Conservation (phyloP, 2,888 invertebrate genomes). For the Gerris lacustris region DNA sequence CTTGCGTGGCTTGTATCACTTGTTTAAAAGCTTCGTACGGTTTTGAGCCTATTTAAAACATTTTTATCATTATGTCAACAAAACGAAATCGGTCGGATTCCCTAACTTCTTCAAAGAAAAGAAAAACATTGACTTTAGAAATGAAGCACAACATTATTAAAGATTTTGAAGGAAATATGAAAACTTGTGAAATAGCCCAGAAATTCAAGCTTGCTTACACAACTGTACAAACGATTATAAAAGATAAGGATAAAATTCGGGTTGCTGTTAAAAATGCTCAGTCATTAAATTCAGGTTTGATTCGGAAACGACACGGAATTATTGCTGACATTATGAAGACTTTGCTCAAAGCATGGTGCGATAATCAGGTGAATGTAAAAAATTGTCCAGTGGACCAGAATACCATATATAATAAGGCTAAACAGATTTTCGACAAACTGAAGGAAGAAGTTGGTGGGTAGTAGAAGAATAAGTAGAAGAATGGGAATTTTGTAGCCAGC, state of each 20-base stretch:
- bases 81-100: constrained; percentile 2
- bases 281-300: neutral
- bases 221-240: constrained; percentile 2
- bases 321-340: constrained; percentile 5
- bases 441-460: constrained; percentile 1
- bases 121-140: constrained; percentile 1
- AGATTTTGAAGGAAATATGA: neutral
- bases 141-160: constrained; percentile 3
- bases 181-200: neutral
- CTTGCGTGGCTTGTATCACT: too few relatives aligned
- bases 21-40: too few relatives aligned
- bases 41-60: too few relatives aligned
- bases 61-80: neutral
- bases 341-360: neutral
- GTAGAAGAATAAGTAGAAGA: neutral
- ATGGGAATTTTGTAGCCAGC: constrained; percentile 17
- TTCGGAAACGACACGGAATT: neutral
- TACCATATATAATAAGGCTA: constrained; percentile 1
- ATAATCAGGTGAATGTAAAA: constrained; percentile 6
- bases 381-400: constrained; percentile 5
- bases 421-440: constrained; percentile 1
- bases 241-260: neutral
- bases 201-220: neutral
- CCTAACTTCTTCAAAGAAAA: neutral
- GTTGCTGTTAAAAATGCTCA: neutral